Evolutionary conservation across 2,113 vertebrate species (phyloP).

Genomic region (Bubo bubo): DNA sequence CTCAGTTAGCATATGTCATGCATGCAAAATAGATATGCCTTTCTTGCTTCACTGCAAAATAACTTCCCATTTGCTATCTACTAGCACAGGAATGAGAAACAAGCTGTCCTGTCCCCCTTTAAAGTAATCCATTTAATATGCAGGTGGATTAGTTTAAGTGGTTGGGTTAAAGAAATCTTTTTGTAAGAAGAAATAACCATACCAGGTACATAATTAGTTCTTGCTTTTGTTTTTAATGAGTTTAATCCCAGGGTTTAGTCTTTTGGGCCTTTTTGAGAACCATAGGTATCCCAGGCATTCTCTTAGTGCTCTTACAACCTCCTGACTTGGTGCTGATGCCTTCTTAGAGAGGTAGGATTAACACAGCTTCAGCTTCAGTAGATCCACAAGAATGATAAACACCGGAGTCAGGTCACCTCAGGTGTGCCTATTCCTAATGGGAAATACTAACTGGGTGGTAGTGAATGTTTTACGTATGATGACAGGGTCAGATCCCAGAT

Average conservation of each 20-base stretch:
- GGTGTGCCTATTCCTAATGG: neutral
- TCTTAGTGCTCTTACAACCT: neutral
- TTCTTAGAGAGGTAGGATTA: neutral
- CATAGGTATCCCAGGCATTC: neutral
- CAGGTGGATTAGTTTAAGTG: neutral
- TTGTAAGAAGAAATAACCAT: neutral
- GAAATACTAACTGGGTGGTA: neutral
- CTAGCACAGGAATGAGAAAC: neutral
- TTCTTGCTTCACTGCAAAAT: neutral
- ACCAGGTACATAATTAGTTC: neutral
- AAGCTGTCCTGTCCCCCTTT: neutral
- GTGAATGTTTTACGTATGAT: neutral
- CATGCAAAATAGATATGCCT: neutral
- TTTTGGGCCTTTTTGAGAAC: neutral
- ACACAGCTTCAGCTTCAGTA: neutral
- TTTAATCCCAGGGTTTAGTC: neutral
- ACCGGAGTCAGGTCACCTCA: neutral
- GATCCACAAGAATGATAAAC: neutral
- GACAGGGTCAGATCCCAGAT: neutral
- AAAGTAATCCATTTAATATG: neutral
- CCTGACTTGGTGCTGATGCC: neutral
- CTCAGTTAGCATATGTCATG: neutral
- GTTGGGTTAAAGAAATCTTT: neutral
- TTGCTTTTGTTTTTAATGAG: conserved; percentile 6
- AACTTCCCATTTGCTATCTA: neutral